Evolutionary conservation across 2,888 invertebrate species (phyloP).

Genomic region (Dynastes hyllus): DNA sequence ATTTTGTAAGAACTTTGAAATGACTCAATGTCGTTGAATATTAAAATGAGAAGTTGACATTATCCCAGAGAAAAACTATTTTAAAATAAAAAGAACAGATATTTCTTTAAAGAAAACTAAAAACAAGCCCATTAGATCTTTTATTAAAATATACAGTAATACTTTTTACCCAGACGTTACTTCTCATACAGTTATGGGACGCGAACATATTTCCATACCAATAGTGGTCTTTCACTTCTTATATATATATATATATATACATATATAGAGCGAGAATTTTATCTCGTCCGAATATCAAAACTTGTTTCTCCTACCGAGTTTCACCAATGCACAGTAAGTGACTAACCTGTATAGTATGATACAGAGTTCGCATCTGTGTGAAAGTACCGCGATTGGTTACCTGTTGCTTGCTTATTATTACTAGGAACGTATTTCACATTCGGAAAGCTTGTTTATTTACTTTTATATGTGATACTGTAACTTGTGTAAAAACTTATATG

Average conservation of each 20-base stretch:
- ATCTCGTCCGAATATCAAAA: constrained; percentile 49
- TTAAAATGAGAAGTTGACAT: too few relatives aligned
- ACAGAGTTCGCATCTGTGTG: constrained; percentile 23
- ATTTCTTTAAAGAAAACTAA: too few relatives aligned
- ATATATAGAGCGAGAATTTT: constrained; percentile 29
- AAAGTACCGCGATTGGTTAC: constrained; percentile 29
- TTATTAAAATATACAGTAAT: neutral
- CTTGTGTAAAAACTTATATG: constrained; percentile 1
- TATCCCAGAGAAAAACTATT: too few relatives aligned
- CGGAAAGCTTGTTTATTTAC: constrained; percentile 20
- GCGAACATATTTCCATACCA: constrained; percentile 33
- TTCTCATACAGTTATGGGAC: constrained; percentile 54
- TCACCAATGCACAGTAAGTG: constrained; percentile 44
- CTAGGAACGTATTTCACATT: constrained; percentile 10
- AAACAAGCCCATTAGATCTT: too few relatives aligned
- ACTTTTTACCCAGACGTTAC: constrained; percentile 49
- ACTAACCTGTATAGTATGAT: constrained; percentile 50
- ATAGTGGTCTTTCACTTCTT: neutral
- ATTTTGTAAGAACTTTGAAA: too few relatives aligned
- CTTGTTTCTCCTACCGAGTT: constrained; percentile 50
- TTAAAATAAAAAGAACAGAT: too few relatives aligned
- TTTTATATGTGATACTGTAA: neutral
- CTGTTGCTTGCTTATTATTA: constrained; percentile 35
- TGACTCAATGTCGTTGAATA: too few relatives aligned
- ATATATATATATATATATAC: neutral